Conservation (phyloP, 2,797 vertebrate species). For the Leuciscus waleckii region DNA sequence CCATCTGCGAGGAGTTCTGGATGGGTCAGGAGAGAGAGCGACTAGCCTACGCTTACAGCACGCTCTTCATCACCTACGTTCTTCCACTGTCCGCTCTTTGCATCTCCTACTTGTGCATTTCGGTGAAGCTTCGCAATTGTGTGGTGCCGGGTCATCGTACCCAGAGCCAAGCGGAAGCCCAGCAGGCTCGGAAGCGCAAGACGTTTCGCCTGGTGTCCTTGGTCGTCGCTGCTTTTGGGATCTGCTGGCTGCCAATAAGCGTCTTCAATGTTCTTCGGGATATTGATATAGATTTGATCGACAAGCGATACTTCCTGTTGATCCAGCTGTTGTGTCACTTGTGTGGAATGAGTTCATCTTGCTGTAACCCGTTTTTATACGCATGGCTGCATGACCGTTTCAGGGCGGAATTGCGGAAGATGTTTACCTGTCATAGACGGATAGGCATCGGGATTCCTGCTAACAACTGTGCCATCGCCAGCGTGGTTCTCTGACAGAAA, state of each 20-base stretch:
- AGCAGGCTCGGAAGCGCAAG: slow-evolving; percentile 85
- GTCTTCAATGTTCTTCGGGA: slow-evolving; percentile 89
- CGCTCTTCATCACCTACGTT: slow-evolving; percentile 87
- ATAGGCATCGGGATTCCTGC: slow-evolving; percentile 76
- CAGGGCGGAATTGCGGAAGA: slow-evolving; percentile 82
- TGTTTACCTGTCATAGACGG: slow-evolving; percentile 81
- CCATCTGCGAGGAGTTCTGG: slow-evolving; percentile 93
- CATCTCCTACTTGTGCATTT: slow-evolving; percentile 88
- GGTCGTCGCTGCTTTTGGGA: slow-evolving; percentile 85
- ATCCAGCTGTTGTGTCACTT: slow-evolving; percentile 89
- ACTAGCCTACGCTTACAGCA: slow-evolving; percentile 86
- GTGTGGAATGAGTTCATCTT: slow-evolving; percentile 90
- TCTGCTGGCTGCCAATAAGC: slow-evolving; percentile 90
- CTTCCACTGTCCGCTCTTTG: slow-evolving; percentile 86
- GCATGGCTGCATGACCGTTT: slow-evolving; percentile 91
- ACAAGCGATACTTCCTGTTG: slow-evolving; percentile 87
- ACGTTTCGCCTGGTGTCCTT: slow-evolving; percentile 85
- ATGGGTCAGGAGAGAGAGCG: slow-evolving; percentile 81
- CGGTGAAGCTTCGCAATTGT: slow-evolving; percentile 85
- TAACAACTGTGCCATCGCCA: slow-evolving; percentile 81
- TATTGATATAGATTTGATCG: slow-evolving; percentile 86
- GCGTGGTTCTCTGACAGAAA: slow-evolving; percentile 78
- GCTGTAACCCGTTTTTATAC: slow-evolving; percentile 90
- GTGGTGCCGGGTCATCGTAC: slow-evolving; percentile 86
- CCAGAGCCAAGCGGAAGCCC: slow-evolving; percentile 81